Evolutionary conservation across 2,113 vertebrate genomes (phyloP).

Genomic region (Plestiodon gilberti): DNA sequence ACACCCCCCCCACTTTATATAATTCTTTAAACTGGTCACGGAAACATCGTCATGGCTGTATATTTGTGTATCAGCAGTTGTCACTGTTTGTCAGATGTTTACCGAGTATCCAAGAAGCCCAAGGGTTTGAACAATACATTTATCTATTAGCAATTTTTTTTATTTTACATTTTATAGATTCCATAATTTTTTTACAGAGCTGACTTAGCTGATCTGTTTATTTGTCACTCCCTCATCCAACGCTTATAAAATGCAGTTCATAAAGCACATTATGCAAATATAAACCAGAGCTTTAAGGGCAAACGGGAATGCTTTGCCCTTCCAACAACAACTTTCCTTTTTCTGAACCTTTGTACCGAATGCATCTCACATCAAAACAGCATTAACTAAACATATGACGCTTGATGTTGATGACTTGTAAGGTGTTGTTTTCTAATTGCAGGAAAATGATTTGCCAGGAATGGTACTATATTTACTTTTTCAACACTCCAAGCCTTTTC

Average conservation of each 20-base stretch:
- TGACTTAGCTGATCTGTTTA: neutral
- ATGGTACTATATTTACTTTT: neutral
- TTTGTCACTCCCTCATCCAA: conserved; percentile 2
- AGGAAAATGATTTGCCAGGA: neutral
- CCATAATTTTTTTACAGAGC: neutral
- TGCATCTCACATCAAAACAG: neutral
- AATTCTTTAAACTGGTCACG: neutral
- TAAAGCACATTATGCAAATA: neutral
- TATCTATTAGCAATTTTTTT: neutral
- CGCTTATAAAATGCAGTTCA: conserved; percentile 7
- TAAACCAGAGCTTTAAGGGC: conserved; percentile 24
- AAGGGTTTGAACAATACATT: neutral
- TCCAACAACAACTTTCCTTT: neutral
- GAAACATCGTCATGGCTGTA: neutral
- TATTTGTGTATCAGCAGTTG: neutral
- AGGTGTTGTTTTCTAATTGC: neutral
- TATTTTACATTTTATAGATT: conserved; percentile 5
- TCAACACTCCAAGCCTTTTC: neutral
- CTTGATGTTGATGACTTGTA: neutral
- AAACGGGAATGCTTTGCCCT: conserved; percentile 1
- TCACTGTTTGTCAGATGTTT: neutral
- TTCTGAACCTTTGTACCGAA: neutral
- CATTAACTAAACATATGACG: neutral
- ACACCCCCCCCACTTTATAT: neutral
- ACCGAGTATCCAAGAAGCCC: too few relatives aligned